These are phyloP conservation scores for Ridgeia piscesae DNA, from an alignment of 1,140 invertebrate genomes.

Conservation along the genomic window DNA sequence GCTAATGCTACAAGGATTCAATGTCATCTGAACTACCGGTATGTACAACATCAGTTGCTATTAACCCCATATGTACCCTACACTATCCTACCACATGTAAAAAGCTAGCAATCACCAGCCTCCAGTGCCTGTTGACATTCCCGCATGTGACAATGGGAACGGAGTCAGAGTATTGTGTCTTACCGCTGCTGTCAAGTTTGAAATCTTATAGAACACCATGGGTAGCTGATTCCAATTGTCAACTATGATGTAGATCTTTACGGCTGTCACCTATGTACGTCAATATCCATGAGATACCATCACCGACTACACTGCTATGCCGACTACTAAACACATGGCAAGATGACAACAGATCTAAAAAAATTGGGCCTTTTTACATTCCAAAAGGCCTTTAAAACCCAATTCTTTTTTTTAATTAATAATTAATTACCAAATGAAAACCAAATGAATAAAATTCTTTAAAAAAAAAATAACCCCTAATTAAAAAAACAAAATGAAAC, in stretches of 20 bases:
- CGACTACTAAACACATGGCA: not conserved
- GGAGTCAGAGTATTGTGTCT: not conserved
- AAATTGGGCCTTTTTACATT: not conserved
- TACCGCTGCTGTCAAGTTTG: not conserved
- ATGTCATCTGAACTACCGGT: not conserved
- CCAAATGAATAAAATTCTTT: too few species aligned
- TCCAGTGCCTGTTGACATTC: not conserved
- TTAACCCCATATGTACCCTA: too few species aligned
- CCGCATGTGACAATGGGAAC: not conserved
- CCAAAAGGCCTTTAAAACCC: too few species aligned
- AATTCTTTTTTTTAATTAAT: too few species aligned
- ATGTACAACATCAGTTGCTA: not conserved
- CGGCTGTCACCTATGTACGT: not conserved
- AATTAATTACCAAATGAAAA: too few species aligned
- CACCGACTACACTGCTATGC: not conserved
- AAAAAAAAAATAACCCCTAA: too few species aligned
- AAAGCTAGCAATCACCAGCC: not conserved
- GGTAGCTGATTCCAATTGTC: not conserved
- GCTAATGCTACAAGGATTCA: not conserved
- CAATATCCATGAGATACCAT: not conserved
- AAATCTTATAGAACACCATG: conserved; percentile 1
- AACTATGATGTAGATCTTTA: not conserved
- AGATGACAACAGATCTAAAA: not conserved
- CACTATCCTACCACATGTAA: not conserved
- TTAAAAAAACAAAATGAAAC: too few species aligned